Evolutionary conservation across 1,140 invertebrate species (phyloP), one percentile per base, ranked within the genome.

Genomic region (Zaprionus kolodkinae): DNA sequence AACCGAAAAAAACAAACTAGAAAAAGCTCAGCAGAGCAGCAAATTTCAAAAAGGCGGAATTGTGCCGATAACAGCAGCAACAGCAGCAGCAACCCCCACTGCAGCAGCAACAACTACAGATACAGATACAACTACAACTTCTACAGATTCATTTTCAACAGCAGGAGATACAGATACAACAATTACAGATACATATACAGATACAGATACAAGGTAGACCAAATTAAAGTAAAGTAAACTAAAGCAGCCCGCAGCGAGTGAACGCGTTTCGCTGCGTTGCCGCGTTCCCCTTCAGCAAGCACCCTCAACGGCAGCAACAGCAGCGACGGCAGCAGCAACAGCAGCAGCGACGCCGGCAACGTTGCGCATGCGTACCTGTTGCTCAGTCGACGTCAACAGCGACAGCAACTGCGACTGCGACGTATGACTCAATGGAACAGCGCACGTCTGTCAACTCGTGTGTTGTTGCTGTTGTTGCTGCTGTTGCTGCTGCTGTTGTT

Each of bases 31-130:
- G 52, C 77, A 68, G 77, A 79, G 73, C 77, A 79, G 77, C 74
- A 79, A 79, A 79, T 79, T 79, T 79, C 74, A 72, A 79, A 79
- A 79, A 79, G 74, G 74, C 77, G 77, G 77, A 79, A 79, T 79
- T 79, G 69, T 75, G 77, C 74, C 69, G 77, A 79, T 79, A 79
- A 72, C 77, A 79, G 59, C 66, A 76, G 17, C 45, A 78, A 36
- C 59, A 69, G 17, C 57, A 71, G 17, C 17, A 57, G 21, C 25
- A 17, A 48, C 45, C 45, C 45, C 9, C 17, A 25, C 21, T 25
- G 15, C 40, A 76, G 35, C 43, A 64, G 36, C 59, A 70, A 36
- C 62, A 66, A 56, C 40, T 64, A 9, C 6, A 11, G 7, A 6
- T 17, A 50, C 33, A 65, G 27, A 30, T 30, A 70, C 55, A 78